Evolutionary conservation across 2,113 vertebrate genomes (phyloP), one percentile per base, ranked within the genome.

Genomic region (Acanthochromis polyacanthus): DNA sequence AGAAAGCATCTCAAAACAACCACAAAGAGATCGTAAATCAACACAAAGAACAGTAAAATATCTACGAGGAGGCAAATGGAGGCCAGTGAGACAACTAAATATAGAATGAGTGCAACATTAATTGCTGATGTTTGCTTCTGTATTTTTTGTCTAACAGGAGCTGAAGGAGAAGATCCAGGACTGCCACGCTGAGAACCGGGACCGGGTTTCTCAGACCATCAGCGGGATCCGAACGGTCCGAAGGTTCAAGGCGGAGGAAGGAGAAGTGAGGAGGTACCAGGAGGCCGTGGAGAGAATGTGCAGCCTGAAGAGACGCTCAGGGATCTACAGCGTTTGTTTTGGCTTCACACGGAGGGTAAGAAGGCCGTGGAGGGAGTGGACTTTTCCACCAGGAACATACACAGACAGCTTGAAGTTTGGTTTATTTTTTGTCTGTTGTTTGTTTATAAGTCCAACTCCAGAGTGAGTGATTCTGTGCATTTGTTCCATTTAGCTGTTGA

Each of bases 161-260:
- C 76, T 92, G 38, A 93, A 91, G 1, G 86, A 25, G n/a, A 88
- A 93, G 70, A 83, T 93, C 30, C 96, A 97, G 89, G 95, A 96
- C 0, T 94, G 92, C 11, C 74, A 91, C 1, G 97, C 96, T 0
- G 68, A 46, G 32, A 94, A 91, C 0, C 88, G 88, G 10, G 92
- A 95, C n/a, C 78, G 95, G 75, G 96, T 95, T 1, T 77, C 73
- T 0, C 95, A 97, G 78, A 88, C 90, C 0, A n/a, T 97, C 0
- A 75, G 90, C 0, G 90, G 88, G 16, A 90, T 98, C 0, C 92
- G 61, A 40, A 96, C 94, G 0, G 95, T 98, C 36, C 93, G 93
- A n/a, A 93, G 95, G 80, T 97, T 96, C 17, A 95, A 86, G 0
- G 95, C 93, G 0, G 96, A 97, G 88, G 43, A 88, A 5, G 71